Conservation (phyloP, 2,888 invertebrate species). For the Sabellastarte sp. region DNA sequence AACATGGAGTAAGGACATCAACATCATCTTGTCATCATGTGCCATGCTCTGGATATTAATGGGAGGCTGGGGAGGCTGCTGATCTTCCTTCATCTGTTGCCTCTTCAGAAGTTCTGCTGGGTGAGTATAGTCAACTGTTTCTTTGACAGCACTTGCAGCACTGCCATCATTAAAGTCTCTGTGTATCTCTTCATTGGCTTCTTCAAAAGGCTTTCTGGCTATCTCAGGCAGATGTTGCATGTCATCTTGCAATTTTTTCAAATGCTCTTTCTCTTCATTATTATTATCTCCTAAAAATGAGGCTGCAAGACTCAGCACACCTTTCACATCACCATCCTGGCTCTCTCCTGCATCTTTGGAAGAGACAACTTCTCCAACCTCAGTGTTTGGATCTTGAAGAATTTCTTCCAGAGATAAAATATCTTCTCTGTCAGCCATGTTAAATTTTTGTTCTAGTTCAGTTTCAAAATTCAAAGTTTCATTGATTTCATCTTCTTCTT, state of each 20-base stretch:
- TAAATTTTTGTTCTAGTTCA: not conserved
- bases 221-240: not conserved
- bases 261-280: not conserved
- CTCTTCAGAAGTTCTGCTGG: not conserved
- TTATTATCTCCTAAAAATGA: not conserved
- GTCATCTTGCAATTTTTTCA: not conserved
- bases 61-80: not conserved
- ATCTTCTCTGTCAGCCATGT: not conserved
- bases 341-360: not conserved
- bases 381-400: not conserved
- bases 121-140: no score
- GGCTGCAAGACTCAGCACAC: not conserved
- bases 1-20: not conserved
- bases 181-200: no score
- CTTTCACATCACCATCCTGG: not conserved
- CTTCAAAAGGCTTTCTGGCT: no score
- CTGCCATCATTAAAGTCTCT: no score
- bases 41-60: not conserved
- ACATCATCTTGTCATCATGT: not conserved
- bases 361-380: not conserved
- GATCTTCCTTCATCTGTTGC: not conserved
- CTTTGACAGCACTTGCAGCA: no score
- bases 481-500: not conserved
- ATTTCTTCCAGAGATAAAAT: not conserved
- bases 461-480: not conserved